These are phyloP conservation scores for Cichlasoma orientale DNA, from an alignment of 2,797 vertebrate species.

Conservation along the genomic window DNA sequence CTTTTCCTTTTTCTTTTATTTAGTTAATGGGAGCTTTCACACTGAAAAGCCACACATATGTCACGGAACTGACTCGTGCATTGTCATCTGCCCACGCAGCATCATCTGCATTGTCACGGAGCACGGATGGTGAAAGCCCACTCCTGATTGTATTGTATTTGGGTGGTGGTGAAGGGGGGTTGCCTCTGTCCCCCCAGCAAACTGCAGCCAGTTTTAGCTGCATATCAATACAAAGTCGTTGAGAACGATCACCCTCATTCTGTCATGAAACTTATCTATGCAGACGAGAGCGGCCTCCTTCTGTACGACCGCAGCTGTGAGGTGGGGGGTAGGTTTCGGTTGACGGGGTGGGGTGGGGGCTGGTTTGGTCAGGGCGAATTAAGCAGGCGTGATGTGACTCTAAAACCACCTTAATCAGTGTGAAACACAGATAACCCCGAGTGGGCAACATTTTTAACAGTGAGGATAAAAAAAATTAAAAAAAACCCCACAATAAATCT, in stretches of 20 bases:
- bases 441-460: neutral
- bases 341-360: no score
- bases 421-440: neutral
- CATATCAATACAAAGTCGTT: neutral
- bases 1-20: neutral
- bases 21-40: neutral
- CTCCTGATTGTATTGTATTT: neutral
- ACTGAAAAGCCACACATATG: neutral
- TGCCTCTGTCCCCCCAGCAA: neutral
- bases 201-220: neutral
- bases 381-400: neutral
- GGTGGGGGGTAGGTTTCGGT: fast-evolving
- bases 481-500: fast-evolving
- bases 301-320: neutral
- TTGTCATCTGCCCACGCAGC: no score
- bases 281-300: neutral
- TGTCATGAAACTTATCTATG: neutral
- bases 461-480: neutral
- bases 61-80: fast-evolving
- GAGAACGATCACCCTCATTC: neutral
- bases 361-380: neutral
- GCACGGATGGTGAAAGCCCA: neutral
- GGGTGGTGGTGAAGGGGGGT: neutral
- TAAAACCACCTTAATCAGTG: neutral
- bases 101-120: neutral